Evolutionary conservation across 2,888 invertebrate genomes (phyloP).

Genomic region (Epirrhoe tristata): DNA sequence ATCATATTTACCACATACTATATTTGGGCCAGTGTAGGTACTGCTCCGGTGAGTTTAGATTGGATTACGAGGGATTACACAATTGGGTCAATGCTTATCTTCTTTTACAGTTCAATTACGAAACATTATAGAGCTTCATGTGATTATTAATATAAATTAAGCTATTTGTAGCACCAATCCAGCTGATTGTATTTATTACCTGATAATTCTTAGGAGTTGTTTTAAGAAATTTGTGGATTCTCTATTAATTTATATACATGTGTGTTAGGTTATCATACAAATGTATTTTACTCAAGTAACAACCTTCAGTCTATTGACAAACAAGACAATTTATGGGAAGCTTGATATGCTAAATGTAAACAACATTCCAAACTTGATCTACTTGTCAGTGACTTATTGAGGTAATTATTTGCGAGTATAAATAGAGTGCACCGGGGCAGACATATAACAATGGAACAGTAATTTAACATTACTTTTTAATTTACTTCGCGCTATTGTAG

Average conservation of each 20-base stretch:
- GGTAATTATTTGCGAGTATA: constrained; percentile 31
- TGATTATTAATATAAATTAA: constrained; percentile 33
- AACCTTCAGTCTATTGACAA: constrained; percentile 32
- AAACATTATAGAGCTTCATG: constrained; percentile 42
- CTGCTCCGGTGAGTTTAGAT: constrained; percentile 34
- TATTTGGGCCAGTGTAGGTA: constrained; percentile 15
- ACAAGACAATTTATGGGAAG: constrained; percentile 38
- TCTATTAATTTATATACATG: constrained; percentile 9
- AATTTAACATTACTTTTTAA: constrained; percentile 8
- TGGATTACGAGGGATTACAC: constrained; percentile 50
- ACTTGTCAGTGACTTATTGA: constrained; percentile 41
- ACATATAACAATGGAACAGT: constrained; percentile 24
- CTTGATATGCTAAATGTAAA: constrained; percentile 44
- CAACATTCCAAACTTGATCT: constrained; percentile 49
- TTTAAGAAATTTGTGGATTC: constrained; percentile 8
- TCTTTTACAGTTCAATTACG: constrained; percentile 46
- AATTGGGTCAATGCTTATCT: constrained; percentile 56
- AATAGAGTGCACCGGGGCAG: constrained; percentile 33
- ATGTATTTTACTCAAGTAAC: constrained; percentile 8
- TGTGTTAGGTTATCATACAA: constrained; percentile 8
- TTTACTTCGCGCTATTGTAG: not conserved
- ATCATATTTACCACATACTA: constrained; percentile 6
- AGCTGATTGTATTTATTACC: constrained; percentile 33
- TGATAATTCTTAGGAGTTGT: not conserved
- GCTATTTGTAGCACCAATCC: constrained; percentile 23